Evolutionary conservation across 2,797 vertebrate genomes (phyloP), one percentile per base, ranked within the genome.

Genomic region (Aquila chrysaetos): DNA sequence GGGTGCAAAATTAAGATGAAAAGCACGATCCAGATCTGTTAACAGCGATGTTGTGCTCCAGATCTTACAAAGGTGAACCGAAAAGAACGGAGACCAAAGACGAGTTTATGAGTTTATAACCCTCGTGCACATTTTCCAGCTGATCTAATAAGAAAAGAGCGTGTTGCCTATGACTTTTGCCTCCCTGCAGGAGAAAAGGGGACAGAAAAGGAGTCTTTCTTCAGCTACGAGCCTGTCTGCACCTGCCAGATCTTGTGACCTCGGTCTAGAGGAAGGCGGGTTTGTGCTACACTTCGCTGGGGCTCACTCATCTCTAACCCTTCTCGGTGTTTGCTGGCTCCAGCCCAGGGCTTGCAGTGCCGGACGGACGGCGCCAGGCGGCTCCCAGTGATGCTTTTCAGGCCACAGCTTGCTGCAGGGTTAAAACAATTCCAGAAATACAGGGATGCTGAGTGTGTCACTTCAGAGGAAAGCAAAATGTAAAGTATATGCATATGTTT

Each of bases 361-460:
- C 10, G 2, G 56, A 2, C n/a, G n/a, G 92, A 5, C 72, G 93
- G 96, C 90, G 61, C 83, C 94, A 98, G 98, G 97, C 65, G 98
- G 93, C 97, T 96, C 97, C 90, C 94, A 53, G 28, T 1, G 63
- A 59, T 44, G 70, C 54, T 53, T 63, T 69, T 87, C 67, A 27
- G 53, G 35, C 53, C 46, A 4, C 28, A 7, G 64, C 48, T 37
- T 13, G 54, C 20, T 28, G 41, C 28, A 11, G 25, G 19, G 4
- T 72, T 10, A 11, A 13, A 63, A 13, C 51, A 16, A 4, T 2
- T 4, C 86, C 72, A 51, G 69, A n/a, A 39, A 30, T 1, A 1
- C 25, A 2, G 25, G 43, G 28, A 25, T 75, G 37, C 1, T 0
- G 28, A 44, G 37, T 10, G 39, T 0, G 35, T 17, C 39, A 1